phyloP scores from a whole-genome alignment of 1,140 invertebrate genomes.

The Streblospio benedicti region DNA sequence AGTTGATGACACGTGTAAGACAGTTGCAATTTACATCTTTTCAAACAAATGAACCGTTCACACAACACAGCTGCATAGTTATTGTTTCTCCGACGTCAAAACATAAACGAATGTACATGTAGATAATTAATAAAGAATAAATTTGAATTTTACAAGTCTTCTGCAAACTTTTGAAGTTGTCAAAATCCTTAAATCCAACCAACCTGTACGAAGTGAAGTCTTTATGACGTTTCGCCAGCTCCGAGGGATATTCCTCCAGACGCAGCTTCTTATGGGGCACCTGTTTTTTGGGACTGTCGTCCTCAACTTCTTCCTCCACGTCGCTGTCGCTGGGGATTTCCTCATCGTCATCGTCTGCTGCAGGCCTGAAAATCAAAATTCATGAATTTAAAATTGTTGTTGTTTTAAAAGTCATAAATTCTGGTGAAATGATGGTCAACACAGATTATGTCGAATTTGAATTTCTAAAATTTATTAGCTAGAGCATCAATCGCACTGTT shows the following conservation, averaged over 20 bases:
- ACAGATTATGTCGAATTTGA: background rate
- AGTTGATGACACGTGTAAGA: background rate
- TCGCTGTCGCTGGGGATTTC: slow-evolving; percentile 55
- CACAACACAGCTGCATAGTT: background rate
- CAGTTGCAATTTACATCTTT: background rate
- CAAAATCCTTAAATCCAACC: slow-evolving; percentile 3
- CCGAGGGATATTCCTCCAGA: slow-evolving; percentile 55
- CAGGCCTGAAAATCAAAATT: background rate
- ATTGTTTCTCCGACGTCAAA: background rate
- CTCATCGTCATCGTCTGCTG: slow-evolving; percentile 45
- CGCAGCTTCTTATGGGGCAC: slow-evolving; percentile 55
- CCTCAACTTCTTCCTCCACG: slow-evolving; percentile 43
- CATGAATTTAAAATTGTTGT: background rate
- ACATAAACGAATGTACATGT: background rate
- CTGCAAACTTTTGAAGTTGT: slow-evolving; percentile 21
- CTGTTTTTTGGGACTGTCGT: slow-evolving; percentile 39
- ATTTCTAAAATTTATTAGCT: slow-evolving; percentile 1
- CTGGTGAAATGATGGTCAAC: background rate
- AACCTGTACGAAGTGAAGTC: slow-evolving; percentile 65
- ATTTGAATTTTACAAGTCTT: slow-evolving; percentile 42
- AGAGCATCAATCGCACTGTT: too few species aligned
- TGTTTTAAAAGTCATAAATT: background rate
- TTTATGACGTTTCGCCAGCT: slow-evolving; percentile 57
- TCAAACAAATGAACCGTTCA: background rate
- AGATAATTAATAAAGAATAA: slow-evolving; percentile 3